Evolutionary conservation across 2,797 vertebrate species (phyloP).

Genomic region (Melanotaenia maccullochi): DNA sequence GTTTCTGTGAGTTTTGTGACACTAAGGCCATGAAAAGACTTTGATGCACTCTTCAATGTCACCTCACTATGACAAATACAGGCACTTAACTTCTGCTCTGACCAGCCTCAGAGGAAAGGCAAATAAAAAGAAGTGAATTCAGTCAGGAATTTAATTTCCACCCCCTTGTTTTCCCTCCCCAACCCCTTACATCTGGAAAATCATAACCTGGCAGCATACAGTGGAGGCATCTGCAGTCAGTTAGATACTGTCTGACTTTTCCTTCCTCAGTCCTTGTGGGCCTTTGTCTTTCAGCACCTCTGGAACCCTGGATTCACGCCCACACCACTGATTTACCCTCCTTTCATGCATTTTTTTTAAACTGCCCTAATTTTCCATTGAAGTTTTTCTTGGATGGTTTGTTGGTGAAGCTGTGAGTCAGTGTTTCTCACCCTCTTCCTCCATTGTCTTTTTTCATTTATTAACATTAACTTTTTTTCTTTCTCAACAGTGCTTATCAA

Average conservation of each 20-base stretch:
- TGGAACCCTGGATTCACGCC: constrained; percentile 35
- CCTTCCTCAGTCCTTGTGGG: constrained; percentile 10
- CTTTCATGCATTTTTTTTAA: constrained; percentile 7
- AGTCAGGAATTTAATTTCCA: not conserved
- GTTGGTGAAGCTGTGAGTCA: constrained; percentile 6
- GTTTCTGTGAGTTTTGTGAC: constrained; percentile 18
- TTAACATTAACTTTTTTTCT: not conserved
- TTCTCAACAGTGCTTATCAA: not conserved
- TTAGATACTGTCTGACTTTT: constrained; percentile 50
- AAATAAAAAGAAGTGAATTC: constrained; percentile 20
- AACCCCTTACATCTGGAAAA: constrained; percentile 70
- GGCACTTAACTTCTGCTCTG: constrained; percentile 23
- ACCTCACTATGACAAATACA: constrained; percentile 18
- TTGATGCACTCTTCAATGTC: constrained; percentile 1
- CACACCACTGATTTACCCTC: constrained; percentile 25
- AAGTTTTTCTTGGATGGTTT: constrained; percentile 17
- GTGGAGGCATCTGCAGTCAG: constrained; percentile 47
- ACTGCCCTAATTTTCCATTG: not conserved
- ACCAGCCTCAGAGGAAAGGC: constrained; percentile 31
- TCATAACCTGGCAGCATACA: constrained; percentile 58
- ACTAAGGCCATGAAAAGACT: constrained; percentile 38
- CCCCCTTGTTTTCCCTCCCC: constrained; percentile 7
- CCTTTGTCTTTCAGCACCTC: constrained; percentile 55
- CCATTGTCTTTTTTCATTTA: constrained; percentile 2
- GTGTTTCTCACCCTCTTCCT: constrained; percentile 20